These are phyloP conservation scores for Pteropus alecto DNA, from an alignment of 2,113 vertebrate genomes.

Conservation along the genomic window DNA sequence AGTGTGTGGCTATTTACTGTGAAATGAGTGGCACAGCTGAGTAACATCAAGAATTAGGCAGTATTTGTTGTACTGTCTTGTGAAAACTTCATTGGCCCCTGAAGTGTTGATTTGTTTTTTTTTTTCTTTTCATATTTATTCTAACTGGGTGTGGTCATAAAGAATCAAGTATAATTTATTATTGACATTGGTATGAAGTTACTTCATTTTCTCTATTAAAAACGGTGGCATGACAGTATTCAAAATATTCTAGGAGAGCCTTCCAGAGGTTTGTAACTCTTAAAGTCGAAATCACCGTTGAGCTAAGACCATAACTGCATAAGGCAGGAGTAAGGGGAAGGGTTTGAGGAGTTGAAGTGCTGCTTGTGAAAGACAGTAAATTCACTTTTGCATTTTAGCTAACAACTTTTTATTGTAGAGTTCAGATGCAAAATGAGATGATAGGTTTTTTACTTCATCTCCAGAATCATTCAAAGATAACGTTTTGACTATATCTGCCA, in stretches of 20 bases:
- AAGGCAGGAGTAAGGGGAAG: conserved; percentile 67
- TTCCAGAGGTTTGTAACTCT: conserved; percentile 76
- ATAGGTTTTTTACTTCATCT: conserved; percentile 51
- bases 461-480: conserved; percentile 54
- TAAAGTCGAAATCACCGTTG: conserved; percentile 26
- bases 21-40: background rate
- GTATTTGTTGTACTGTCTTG: background rate
- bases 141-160: background rate
- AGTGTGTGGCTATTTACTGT: background rate
- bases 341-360: conserved; percentile 66
- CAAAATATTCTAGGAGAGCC: conserved; percentile 74
- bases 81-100: background rate
- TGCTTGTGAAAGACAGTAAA: conserved; percentile 61
- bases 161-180: background rate
- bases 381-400: conserved; percentile 53
- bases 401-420: conserved; percentile 49
- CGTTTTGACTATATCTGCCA: conserved; percentile 40
- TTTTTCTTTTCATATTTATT: background rate
- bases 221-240: background rate
- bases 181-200: background rate
- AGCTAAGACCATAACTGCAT: conserved; percentile 67
- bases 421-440: conserved; percentile 55
- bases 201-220: background rate
- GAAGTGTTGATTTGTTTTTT: background rate
- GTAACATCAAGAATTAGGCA: background rate